phyloP scores from a whole-genome alignment of 1,140 invertebrate species.

The Aphelenchoides fujianensis region DNA sequence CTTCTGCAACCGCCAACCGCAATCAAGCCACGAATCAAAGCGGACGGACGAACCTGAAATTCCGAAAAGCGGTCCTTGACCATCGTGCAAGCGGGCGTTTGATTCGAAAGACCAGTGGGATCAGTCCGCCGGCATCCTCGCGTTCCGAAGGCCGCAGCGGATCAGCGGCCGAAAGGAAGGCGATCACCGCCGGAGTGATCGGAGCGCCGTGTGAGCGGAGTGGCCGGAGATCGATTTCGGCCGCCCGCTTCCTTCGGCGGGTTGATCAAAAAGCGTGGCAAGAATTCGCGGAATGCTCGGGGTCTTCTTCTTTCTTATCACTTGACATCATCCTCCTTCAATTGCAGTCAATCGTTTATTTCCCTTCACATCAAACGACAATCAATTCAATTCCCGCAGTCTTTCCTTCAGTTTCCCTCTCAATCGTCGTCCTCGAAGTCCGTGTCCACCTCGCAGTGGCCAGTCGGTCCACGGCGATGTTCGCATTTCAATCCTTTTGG shows the following conservation, averaged over 20 bases:
- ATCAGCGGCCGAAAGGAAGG: conserved; percentile 30
- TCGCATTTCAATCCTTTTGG: not conserved
- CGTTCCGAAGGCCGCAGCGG: too few relatives aligned
- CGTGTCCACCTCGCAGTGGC: not conserved
- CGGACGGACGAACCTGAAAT: conserved; percentile 7
- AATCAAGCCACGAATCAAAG: not conserved
- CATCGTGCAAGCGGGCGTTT: not conserved
- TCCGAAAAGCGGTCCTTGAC: conserved; percentile 16
- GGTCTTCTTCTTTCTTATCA: too few relatives aligned
- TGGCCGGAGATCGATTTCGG: not conserved
- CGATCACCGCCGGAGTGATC: too few relatives aligned
- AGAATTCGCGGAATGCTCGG: not conserved
- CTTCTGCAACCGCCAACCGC: conserved; percentile 6
- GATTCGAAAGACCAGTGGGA: too few relatives aligned
- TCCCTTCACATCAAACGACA: not conserved
- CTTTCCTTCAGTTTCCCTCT: too few relatives aligned
- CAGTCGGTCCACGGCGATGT: not conserved
- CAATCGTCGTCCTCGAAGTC: conserved; percentile 4
- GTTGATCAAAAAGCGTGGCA: not conserved
- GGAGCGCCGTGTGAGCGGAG: too few relatives aligned
- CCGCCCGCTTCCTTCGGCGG: too few relatives aligned
- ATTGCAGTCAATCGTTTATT: not conserved
- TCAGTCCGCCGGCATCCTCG: too few relatives aligned
- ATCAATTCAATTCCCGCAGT: too few relatives aligned
- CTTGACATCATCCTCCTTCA: not conserved